phyloP scores from a whole-genome alignment of 2,113 vertebrate genomes.

The Alosa alosa region DNA sequence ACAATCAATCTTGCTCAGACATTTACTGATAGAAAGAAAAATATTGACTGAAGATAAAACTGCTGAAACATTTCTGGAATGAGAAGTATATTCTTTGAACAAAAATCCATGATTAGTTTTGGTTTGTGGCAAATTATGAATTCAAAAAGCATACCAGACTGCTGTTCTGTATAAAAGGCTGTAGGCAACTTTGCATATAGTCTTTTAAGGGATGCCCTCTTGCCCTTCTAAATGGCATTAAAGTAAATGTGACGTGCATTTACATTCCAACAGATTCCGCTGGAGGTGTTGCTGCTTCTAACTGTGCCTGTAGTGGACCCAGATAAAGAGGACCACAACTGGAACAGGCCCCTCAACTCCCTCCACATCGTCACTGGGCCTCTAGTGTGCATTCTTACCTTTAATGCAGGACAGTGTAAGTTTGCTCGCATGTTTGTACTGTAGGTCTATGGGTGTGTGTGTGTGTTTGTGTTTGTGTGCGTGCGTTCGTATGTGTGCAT shows the following conservation, averaged over 20 bases:
- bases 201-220: no score
- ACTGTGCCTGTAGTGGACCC: constrained; percentile 86
- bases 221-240: no score
- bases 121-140: no score
- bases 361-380: constrained; percentile 83
- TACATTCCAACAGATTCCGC: constrained; percentile 63
- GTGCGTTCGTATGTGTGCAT: neutral
- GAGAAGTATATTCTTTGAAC: no score
- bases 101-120: no score
- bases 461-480: neutral
- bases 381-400: constrained; percentile 78
- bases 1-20: neutral
- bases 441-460: neutral
- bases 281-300: constrained; percentile 86
- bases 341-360: constrained; percentile 94
- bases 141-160: no score
- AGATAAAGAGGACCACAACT: constrained; percentile 87
- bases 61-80: neutral
- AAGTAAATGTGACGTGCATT: neutral
- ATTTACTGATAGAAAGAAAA: neutral
- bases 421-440: constrained; percentile 10
- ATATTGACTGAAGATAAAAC: neutral
- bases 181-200: no score
- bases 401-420: constrained; percentile 89
- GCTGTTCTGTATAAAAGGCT: no score